phyloP scores from a whole-genome alignment of 2,888 invertebrate species.

The Schizotus pectinicornis region DNA sequence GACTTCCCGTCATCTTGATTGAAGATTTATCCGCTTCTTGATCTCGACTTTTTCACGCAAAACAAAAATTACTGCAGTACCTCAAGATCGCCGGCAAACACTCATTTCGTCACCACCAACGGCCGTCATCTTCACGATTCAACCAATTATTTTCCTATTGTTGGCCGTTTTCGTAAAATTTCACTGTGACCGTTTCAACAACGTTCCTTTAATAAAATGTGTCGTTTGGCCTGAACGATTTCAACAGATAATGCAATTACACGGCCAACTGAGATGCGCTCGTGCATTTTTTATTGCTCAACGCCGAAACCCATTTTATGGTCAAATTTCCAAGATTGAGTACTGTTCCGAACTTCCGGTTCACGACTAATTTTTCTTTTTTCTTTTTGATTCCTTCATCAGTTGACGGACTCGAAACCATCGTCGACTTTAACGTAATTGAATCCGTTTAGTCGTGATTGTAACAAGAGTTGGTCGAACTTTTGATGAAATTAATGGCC shows the following conservation, averaged over 20 bases:
- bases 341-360: neutral
- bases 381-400: too few species aligned
- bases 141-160: too few species aligned
- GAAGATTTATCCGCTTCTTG: conserved; percentile 40
- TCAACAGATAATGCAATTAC: conserved; percentile 3
- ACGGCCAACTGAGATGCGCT: conserved; percentile 4
- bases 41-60: conserved; percentile 18
- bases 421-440: conserved; percentile 24
- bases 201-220: neutral
- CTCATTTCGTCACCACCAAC: too few species aligned
- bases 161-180: too few species aligned
- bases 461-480: conserved; percentile 27
- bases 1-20: conserved; percentile 43
- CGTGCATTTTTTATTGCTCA: neutral
- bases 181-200: too few species aligned
- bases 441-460: conserved; percentile 25
- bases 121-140: too few species aligned
- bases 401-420: neutral
- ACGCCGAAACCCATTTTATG: neutral
- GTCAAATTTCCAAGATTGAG: conserved; percentile 1
- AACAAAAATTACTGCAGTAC: conserved; percentile 8
- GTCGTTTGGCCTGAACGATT: conserved; percentile 5
- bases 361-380: too few species aligned
- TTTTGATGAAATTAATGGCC: conserved; percentile 38
- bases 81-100: too few species aligned